phyloP scores from a whole-genome alignment of 2,797 vertebrate genomes.

The Phyllotis vaccarum region DNA sequence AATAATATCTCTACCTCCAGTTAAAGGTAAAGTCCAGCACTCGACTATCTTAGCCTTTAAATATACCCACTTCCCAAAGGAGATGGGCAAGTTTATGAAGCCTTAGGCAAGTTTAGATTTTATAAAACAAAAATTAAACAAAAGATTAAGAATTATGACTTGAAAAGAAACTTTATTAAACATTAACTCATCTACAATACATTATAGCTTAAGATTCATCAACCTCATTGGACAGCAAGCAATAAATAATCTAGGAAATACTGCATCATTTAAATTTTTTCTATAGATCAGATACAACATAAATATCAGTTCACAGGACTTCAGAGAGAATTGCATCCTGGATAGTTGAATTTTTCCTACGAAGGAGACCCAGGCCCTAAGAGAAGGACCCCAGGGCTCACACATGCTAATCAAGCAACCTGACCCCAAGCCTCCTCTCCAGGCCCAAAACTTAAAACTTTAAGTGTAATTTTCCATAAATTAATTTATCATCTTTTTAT shows the following conservation, averaged over 20 bases:
- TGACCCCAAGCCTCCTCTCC: not conserved
- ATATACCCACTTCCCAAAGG: not conserved
- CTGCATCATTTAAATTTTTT: slow-evolving; percentile 18
- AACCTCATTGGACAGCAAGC: not conserved
- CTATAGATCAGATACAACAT: slow-evolving; percentile 4
- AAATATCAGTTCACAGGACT: slow-evolving; percentile 26
- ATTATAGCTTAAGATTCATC: not conserved
- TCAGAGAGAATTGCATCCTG: not conserved
- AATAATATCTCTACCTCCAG: not conserved
- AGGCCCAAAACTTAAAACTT: not conserved
- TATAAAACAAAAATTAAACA: slow-evolving; percentile 24
- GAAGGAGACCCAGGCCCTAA: not conserved
- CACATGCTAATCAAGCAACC: not conserved
- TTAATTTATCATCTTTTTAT: slow-evolving; percentile 41
- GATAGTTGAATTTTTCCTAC: not conserved
- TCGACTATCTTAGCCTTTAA: slow-evolving; percentile 25
- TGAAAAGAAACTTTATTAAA: slow-evolving; percentile 45
- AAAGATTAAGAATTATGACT: not conserved
- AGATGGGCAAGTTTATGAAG: not conserved
- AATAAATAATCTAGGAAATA: slow-evolving; percentile 12
- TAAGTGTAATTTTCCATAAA: slow-evolving; percentile 14
- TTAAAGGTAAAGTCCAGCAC: not conserved
- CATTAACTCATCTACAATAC: slow-evolving; percentile 16
- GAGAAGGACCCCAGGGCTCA: not conserved
- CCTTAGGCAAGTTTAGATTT: slow-evolving; percentile 3